Evolutionary conservation across 2,888 invertebrate species (phyloP).

Genomic region (Tetheella fluctuosa): DNA sequence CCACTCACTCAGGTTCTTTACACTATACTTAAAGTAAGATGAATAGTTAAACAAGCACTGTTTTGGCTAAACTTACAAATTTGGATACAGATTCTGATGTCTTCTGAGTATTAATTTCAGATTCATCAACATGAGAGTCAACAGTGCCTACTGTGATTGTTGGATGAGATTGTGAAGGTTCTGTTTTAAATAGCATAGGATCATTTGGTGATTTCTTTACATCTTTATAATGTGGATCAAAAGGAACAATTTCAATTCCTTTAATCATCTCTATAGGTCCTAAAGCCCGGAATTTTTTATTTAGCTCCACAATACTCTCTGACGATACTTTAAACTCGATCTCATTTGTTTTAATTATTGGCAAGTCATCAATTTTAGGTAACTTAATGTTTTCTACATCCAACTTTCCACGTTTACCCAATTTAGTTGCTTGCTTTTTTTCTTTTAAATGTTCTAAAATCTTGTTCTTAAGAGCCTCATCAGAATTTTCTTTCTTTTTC

Average conservation of each 20-base stretch:
- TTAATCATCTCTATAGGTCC: conserved; percentile 38
- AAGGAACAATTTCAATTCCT: conserved; percentile 35
- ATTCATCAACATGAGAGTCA: background rate
- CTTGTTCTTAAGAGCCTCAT: conserved; percentile 23
- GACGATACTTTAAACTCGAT: conserved; percentile 23
- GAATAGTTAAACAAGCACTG: too few species aligned
- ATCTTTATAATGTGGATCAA: conserved; percentile 21
- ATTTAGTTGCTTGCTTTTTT: background rate
- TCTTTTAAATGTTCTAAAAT: conserved; percentile 25
- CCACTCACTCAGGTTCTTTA: too few species aligned
- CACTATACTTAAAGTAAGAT: too few species aligned
- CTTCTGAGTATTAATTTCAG: background rate
- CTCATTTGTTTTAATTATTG: conserved; percentile 23
- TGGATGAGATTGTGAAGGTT: conserved; percentile 14
- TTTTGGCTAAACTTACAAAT: background rate
- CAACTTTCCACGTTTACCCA: conserved; percentile 19
- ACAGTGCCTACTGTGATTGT: background rate
- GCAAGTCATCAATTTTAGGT: conserved; percentile 31
- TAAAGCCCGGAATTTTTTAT: conserved; percentile 11
- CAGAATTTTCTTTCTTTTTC: conserved; percentile 14
- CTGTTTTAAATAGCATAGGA: conserved; percentile 33
- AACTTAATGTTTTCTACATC: conserved; percentile 22
- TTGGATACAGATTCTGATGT: background rate
- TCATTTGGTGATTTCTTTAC: conserved; percentile 11
- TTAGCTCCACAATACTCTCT: conserved; percentile 38